phyloP scores from a whole-genome alignment of 2,113 vertebrate species.

The Ammodytes marinus region DNA sequence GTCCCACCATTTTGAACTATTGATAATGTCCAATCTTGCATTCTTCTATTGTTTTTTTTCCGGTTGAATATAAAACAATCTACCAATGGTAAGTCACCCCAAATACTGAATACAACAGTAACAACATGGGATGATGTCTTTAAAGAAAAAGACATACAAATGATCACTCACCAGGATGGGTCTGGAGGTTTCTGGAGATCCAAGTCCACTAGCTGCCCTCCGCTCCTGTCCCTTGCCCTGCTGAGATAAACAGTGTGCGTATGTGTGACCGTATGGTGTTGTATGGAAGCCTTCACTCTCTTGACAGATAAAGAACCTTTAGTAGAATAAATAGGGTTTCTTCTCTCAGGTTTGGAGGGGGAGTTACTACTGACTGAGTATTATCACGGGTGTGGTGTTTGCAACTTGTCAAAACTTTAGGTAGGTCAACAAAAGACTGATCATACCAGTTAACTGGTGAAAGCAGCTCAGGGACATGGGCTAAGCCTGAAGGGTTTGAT shows the following conservation, averaged over 20 bases:
- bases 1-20: slow-evolving; percentile 3
- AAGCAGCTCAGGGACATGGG: neutral
- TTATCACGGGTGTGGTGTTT: slow-evolving; percentile 56
- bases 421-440: slow-evolving; percentile 70
- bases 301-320: neutral
- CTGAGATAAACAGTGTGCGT: slow-evolving; percentile 55
- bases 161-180: slow-evolving; percentile 68
- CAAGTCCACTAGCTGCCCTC: slow-evolving; percentile 34
- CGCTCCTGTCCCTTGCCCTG: slow-evolving; percentile 41
- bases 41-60: neutral
- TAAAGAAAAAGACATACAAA: neutral
- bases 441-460: slow-evolving; percentile 55
- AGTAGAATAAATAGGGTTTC: slow-evolving; percentile 9
- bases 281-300: neutral
- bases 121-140: neutral
- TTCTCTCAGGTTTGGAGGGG: neutral
- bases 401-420: slow-evolving; percentile 34
- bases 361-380: neutral
- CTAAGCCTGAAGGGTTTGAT: slow-evolving; percentile 54
- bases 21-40: neutral
- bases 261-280: neutral
- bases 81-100: neutral
- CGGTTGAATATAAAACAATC: neutral
- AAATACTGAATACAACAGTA: neutral
- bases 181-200: slow-evolving; percentile 28